These are phyloP conservation scores for Tapirus indicus DNA, from an alignment of 2,797 vertebrate species.

Conservation along the genomic window DNA sequence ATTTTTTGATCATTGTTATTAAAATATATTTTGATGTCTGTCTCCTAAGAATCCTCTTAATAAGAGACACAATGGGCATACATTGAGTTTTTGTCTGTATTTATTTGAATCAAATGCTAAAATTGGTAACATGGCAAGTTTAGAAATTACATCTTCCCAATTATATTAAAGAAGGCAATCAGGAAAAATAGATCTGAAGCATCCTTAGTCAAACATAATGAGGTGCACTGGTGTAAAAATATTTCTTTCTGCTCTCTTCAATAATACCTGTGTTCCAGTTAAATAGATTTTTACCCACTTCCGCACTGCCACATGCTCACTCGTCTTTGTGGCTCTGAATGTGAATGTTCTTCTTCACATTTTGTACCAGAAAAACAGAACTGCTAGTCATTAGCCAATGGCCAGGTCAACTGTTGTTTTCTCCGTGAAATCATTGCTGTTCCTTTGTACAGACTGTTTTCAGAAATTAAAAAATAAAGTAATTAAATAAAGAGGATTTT, in stretches of 20 bases:
- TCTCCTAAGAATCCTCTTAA: constrained; percentile 29
- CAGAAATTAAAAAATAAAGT: not conserved
- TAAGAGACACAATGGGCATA: constrained; percentile 1
- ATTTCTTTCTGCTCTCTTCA: not conserved
- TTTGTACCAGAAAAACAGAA: not conserved
- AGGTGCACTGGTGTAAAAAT: not conserved
- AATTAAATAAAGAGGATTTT: not conserved
- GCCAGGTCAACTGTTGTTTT: not conserved
- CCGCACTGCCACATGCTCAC: accelerated
- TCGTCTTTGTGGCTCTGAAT: not conserved
- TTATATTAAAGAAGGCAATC: constrained; percentile 44
- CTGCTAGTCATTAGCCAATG: not conserved
- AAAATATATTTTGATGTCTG: constrained; percentile 59
- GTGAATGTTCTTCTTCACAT: not conserved
- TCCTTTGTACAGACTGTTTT: not conserved
- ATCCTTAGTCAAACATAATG: constrained; percentile 22
- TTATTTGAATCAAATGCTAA: constrained; percentile 65
- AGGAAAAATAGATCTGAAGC: constrained; percentile 16
- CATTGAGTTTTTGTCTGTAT: constrained; percentile 39
- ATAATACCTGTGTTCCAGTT: not conserved
- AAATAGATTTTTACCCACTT: not conserved
- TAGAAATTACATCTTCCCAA: constrained; percentile 59
- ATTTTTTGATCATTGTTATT: constrained; percentile 56
- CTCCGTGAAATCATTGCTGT: not conserved
- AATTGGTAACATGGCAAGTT: constrained; percentile 49